Conservation (phyloP, 2,888 invertebrate species). For the Ceraclea dissimilis region DNA sequence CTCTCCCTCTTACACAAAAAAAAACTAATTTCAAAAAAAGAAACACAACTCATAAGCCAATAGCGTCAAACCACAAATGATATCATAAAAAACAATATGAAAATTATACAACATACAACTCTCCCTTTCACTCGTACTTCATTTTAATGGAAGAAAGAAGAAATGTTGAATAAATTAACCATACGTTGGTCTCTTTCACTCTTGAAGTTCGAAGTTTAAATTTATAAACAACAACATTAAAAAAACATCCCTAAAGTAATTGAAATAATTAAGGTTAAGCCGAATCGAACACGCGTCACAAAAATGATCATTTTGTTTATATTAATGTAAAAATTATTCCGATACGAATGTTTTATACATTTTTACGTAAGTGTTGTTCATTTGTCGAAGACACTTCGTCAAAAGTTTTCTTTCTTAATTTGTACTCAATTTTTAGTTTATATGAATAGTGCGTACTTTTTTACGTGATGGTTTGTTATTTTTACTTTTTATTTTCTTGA, state of each 20-base stretch:
- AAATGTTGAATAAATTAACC: neutral
- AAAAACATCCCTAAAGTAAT: too few species aligned
- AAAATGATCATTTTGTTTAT: neutral
- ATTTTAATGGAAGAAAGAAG: neutral
- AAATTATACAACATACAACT: neutral
- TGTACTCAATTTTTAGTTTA: neutral
- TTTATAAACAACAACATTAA: neutral
- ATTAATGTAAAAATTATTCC: neutral
- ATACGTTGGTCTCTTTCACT: neutral
- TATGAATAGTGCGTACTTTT: neutral
- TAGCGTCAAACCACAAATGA: neutral
- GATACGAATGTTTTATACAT: neutral
- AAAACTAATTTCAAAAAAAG: neutral
- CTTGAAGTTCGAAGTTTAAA: neutral
- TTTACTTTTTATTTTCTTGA: neutral
- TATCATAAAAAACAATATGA: neutral
- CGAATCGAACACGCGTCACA: neutral
- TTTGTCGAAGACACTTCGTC: neutral
- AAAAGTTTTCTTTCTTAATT: neutral
- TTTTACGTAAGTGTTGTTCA: neutral
- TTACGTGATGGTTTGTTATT: neutral
- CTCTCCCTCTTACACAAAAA: neutral
- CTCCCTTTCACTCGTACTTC: neutral
- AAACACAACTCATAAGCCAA: neutral
- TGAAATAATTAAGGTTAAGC: too few species aligned